Conservation (phyloP, 1,140 invertebrate genomes). For the Drosophila persimilis region DNA sequence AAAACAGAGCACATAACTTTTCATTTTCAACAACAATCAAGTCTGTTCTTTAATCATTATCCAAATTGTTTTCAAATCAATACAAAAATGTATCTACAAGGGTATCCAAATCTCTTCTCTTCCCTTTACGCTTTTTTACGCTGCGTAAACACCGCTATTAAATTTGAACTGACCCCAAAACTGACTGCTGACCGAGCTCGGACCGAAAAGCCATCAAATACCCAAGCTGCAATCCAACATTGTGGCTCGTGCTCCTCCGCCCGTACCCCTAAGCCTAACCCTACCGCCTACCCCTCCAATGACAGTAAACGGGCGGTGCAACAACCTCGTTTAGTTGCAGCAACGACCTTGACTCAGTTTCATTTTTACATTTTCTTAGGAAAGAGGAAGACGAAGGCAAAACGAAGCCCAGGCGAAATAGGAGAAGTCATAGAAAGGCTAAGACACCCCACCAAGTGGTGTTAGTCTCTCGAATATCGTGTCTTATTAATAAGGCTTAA, state of each 20-base stretch:
- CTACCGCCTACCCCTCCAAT: neutral
- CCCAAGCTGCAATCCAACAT: neutral
- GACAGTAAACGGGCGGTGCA: slow-evolving; percentile 54
- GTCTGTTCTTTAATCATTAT: too few relatives aligned
- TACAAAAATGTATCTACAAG: too few relatives aligned
- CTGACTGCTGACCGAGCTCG: too few relatives aligned
- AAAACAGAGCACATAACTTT: too few relatives aligned
- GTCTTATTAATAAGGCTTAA: slow-evolving; percentile 60
- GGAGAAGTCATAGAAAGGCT: slow-evolving; percentile 38
- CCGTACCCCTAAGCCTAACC: neutral
- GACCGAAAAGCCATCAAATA: slow-evolving; percentile 3
- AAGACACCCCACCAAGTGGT: neutral
- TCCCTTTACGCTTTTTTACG: too few relatives aligned
- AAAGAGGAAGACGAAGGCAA: slow-evolving; percentile 15
- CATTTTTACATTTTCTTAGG: slow-evolving; percentile 59
- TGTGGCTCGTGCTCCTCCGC: neutral
- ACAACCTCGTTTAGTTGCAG: slow-evolving; percentile 71
- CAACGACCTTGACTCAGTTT: slow-evolving; percentile 77
- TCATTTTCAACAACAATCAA: too few relatives aligned
- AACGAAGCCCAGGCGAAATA: slow-evolving; percentile 1
- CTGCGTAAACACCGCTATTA: too few relatives aligned
- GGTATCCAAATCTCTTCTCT: too few relatives aligned
- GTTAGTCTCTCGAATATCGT: slow-evolving; percentile 21
- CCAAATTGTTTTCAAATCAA: too few relatives aligned
- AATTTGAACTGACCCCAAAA: too few relatives aligned